Evolutionary conservation across 2,113 vertebrate species (phyloP).

Genomic region (Alligator mississippiensis): DNA sequence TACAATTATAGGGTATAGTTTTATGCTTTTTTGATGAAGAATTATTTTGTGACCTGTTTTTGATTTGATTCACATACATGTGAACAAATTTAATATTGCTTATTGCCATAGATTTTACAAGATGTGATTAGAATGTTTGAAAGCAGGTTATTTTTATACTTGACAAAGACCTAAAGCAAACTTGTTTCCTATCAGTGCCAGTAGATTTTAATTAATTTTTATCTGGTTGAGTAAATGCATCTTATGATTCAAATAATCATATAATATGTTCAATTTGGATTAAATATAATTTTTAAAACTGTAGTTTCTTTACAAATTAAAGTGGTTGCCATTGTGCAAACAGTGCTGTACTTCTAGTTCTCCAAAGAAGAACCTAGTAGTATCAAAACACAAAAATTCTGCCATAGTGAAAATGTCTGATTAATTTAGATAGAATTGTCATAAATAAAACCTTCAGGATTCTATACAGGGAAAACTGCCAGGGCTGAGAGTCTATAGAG

Average conservation of each 20-base stretch:
- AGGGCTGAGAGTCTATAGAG: not conserved
- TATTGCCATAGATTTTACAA: not conserved
- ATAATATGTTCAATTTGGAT: not conserved
- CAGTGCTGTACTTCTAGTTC: not conserved
- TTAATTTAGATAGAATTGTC: not conserved
- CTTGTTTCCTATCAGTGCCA: not conserved
- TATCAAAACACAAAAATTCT: not conserved
- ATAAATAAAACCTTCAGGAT: not conserved
- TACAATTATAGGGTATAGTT: not conserved
- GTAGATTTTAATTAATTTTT: not conserved
- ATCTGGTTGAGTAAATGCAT: not conserved
- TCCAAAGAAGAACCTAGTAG: not conserved
- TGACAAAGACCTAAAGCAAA: not conserved
- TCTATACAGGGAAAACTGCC: not conserved
- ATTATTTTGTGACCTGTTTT: not conserved
- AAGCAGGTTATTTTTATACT: not conserved
- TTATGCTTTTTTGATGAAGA: not conserved
- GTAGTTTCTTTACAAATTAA: not conserved
- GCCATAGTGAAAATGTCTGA: not conserved
- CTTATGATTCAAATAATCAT: accelerated
- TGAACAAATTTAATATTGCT: not conserved
- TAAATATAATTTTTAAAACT: not conserved
- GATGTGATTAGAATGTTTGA: not conserved
- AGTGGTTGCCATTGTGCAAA: not conserved
- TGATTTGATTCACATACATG: not conserved